Evolutionary conservation across 2,797 vertebrate species (phyloP).

Genomic region (Pseudochaenichthys georgianus): DNA sequence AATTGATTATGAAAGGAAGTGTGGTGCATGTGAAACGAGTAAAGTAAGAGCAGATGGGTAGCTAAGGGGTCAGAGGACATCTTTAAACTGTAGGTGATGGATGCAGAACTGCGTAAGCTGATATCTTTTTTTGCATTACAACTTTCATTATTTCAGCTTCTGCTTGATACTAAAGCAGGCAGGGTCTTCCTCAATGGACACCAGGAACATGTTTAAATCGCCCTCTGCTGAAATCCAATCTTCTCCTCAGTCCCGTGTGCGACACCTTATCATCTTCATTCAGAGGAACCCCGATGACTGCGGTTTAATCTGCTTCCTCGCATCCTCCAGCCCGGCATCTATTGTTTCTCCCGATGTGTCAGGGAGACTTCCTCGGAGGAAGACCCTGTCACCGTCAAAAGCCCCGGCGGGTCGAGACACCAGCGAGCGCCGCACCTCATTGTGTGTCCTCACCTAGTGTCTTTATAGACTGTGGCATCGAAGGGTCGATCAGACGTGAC

Average conservation of each 20-base stretch:
- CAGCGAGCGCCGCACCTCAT: conserved; percentile 43
- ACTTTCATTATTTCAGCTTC: no score
- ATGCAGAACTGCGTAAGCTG: background rate
- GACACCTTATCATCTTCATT: conserved; percentile 55
- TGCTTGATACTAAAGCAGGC: no score
- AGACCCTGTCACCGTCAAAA: conserved; percentile 67
- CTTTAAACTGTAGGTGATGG: background rate
- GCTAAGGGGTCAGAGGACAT: background rate
- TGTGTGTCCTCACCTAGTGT: conserved; percentile 73
- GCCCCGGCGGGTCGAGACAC: conserved; percentile 63
- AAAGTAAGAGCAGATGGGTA: background rate
- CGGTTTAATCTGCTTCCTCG: conserved; percentile 50
- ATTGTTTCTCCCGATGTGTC: conserved; percentile 68
- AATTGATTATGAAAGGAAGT: no score
- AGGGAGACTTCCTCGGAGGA: conserved; percentile 65
- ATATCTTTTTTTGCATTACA: no score
- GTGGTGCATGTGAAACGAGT: background rate
- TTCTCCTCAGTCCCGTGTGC: conserved; percentile 34
- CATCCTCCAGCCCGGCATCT: conserved; percentile 57
- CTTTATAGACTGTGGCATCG: conserved; percentile 21
- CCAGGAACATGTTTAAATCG: conserved; percentile 25
- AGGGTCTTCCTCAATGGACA: conserved; percentile 13
- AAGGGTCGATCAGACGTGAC: conserved; percentile 50
- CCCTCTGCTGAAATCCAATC: conserved; percentile 52
- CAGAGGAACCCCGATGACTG: conserved; percentile 33